phyloP scores from a whole-genome alignment of 2,888 invertebrate species.

The Sinelater perroti region DNA sequence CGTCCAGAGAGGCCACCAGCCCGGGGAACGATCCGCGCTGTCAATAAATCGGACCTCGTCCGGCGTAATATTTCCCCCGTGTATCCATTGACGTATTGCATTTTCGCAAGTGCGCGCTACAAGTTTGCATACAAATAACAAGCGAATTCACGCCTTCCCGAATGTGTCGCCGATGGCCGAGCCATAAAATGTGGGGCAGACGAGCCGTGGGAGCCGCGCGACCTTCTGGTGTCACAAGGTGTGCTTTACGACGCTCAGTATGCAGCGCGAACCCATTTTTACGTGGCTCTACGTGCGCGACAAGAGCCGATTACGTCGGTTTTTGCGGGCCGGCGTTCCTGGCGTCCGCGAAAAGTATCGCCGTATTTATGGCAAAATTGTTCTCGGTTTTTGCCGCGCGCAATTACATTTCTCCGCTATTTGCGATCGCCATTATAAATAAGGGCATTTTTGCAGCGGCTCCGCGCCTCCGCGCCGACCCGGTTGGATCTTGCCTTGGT shows the following conservation, averaged over 20 bases:
- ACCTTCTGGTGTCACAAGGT: constrained; percentile 54
- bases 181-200: constrained; percentile 54
- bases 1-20: constrained; percentile 59
- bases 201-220: constrained; percentile 52
- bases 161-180: constrained; percentile 45
- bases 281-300: constrained; percentile 52
- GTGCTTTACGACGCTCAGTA: constrained; percentile 54
- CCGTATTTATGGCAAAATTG: constrained; percentile 38
- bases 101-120: constrained; percentile 53
- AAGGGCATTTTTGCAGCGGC: constrained; percentile 30
- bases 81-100: constrained; percentile 57
- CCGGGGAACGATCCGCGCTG: constrained; percentile 61
- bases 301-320: constrained; percentile 57
- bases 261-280: constrained; percentile 56
- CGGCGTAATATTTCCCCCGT: constrained; percentile 61
- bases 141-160: constrained; percentile 46
- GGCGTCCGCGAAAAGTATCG: constrained; percentile 22
- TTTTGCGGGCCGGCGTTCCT: constrained; percentile 48
- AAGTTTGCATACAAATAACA: constrained; percentile 53
- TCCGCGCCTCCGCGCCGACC: too few species aligned
- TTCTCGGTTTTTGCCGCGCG: constrained; percentile 33
- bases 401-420: constrained; percentile 30
- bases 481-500: constrained; percentile 29
- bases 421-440: constrained; percentile 28
- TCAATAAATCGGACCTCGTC: constrained; percentile 59